Evolutionary conservation across 2,797 vertebrate species (phyloP).

Genomic region (Cryptoblepharus egeriae): DNA sequence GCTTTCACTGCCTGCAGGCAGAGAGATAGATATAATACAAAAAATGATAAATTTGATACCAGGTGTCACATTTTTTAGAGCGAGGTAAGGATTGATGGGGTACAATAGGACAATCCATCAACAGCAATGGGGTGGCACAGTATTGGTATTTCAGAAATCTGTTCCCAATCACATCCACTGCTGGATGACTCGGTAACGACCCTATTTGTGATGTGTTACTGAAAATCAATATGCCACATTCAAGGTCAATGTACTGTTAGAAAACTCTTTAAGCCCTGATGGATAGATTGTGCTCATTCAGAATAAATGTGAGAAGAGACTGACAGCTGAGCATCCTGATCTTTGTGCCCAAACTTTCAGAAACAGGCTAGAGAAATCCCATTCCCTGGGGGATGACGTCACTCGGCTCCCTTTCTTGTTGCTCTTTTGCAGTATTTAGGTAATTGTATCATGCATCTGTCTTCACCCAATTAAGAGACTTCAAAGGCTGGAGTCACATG

Average conservation of each 20-base stretch:
- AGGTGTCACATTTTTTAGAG: slow-evolving; percentile 91
- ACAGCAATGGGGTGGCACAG: slow-evolving; percentile 90
- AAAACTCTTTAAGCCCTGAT: slow-evolving; percentile 97
- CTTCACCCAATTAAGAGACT: slow-evolving; percentile 61
- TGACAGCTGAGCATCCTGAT: slow-evolving; percentile 84
- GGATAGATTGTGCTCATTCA: slow-evolving; percentile 89
- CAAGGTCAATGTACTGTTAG: slow-evolving; percentile 99
- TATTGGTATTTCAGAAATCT: slow-evolving; percentile 99
- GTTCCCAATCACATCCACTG: slow-evolving; percentile 97
- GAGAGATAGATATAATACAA: slow-evolving; percentile 56
- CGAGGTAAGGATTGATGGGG: slow-evolving; percentile 95
- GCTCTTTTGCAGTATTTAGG: slow-evolving; percentile 53
- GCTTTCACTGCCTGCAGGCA: slow-evolving; percentile 73
- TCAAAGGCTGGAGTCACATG: slow-evolving; percentile 58
- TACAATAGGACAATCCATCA: slow-evolving; percentile 94
- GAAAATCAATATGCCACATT: slow-evolving; percentile 98
- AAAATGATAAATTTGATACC: slow-evolving; percentile 94
- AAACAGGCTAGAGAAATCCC: slow-evolving; percentile 66
- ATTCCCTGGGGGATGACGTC: slow-evolving; percentile 64
- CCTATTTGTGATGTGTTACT: slow-evolving; percentile 94
- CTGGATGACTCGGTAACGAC: slow-evolving; percentile 88
- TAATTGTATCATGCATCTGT: slow-evolving; percentile 62
- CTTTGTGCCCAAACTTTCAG: slow-evolving; percentile 76
- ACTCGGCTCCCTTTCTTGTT: slow-evolving; percentile 63
- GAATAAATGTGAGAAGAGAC: slow-evolving; percentile 87